Percentiles rank a stretch among this genome's conserved stretches.
phyloP scores from a whole-genome alignment of 2,888 invertebrate genomes.

The Napeogenes inachia region DNA sequence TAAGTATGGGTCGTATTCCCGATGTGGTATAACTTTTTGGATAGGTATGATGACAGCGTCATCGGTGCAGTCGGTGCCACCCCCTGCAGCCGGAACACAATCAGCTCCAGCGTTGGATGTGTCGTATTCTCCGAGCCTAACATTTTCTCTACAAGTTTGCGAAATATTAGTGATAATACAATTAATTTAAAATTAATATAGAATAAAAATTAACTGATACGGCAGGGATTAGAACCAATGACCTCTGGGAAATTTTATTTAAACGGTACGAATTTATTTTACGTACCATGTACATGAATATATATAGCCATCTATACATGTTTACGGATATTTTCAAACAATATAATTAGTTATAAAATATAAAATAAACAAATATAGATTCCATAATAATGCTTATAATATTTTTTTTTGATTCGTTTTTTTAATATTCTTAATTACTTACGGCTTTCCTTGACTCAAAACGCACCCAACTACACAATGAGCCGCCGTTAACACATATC shows the following conservation, averaged over 20 bases:
- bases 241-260: too few species aligned
- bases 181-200: too few species aligned
- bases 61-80: constrained; percentile 58
- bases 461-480: constrained; percentile 69
- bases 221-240: too few species aligned
- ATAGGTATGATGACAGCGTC: constrained; percentile 54
- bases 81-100: constrained; percentile 47
- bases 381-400: neutral
- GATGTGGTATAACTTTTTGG: constrained; percentile 60
- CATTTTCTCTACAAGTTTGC: constrained; percentile 31
- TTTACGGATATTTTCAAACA: too few species aligned
- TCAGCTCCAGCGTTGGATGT: constrained; percentile 51
- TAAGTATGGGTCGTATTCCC: constrained; percentile 44
- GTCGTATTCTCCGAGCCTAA: constrained; percentile 71
- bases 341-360: too few species aligned
- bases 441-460: constrained; percentile 57
- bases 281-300: too few species aligned
- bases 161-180: too few species aligned
- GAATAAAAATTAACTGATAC: neutral
- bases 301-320: too few species aligned
- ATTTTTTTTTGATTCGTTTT: neutral
- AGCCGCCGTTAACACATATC: constrained; percentile 76
- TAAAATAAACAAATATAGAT: too few species aligned
- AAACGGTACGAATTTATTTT: too few species aligned
- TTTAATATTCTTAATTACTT: constrained; percentile 36